phyloP scores from a whole-genome alignment of 1,140 invertebrate genomes.

The Zophobas morio region DNA sequence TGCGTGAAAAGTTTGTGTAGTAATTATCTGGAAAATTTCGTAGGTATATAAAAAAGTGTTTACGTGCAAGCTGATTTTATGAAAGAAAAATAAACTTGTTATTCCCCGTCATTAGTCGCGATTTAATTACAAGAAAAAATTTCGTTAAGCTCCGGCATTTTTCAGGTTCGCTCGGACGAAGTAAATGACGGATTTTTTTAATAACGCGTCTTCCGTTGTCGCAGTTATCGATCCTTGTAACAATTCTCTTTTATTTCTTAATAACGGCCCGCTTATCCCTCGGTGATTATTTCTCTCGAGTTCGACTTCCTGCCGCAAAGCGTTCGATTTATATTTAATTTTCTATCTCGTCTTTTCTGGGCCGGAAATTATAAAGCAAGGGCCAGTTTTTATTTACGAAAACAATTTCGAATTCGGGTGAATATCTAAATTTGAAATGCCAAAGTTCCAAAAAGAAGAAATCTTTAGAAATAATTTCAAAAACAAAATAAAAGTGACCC shows the following conservation, averaged over 20 bases:
- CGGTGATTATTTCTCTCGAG: neutral
- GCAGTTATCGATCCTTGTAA: neutral
- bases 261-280: neutral
- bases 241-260: neutral
- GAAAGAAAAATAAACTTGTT: neutral
- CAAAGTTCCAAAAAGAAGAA: too few relatives aligned
- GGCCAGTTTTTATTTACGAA: neutral
- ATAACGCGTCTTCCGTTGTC: neutral
- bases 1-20: neutral
- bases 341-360: neutral
- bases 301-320: neutral
- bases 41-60: neutral
- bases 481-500: too few relatives aligned
- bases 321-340: neutral
- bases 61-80: neutral
- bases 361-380: neutral
- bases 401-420: too few relatives aligned
- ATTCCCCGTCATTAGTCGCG: neutral
- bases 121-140: neutral
- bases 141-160: neutral
- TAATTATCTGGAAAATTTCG: conserved; percentile 3
- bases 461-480: too few relatives aligned
- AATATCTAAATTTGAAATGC: too few relatives aligned
- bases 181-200: neutral
- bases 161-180: neutral